phyloP scores from a whole-genome alignment of 2,888 invertebrate species.

The Epinotia demarniana region DNA sequence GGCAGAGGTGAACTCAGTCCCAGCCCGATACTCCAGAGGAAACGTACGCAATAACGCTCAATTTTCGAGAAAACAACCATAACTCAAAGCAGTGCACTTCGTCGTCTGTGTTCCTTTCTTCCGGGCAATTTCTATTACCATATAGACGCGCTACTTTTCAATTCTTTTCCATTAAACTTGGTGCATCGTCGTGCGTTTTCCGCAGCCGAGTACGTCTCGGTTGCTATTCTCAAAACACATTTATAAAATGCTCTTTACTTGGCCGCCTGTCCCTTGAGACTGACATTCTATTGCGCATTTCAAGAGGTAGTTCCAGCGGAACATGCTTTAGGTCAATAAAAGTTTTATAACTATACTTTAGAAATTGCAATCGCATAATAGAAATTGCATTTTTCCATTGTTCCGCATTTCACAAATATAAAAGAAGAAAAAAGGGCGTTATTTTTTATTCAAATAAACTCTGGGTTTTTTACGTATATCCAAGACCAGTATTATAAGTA shows the following conservation, averaged over 20 bases:
- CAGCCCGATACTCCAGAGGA: conserved; percentile 63
- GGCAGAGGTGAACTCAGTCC: conserved; percentile 52
- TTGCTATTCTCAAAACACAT: conserved; percentile 79
- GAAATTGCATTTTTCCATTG: conserved; percentile 45
- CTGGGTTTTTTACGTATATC: too few species aligned
- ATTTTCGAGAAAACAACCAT: conserved; percentile 82
- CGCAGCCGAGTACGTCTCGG: conserved; percentile 65
- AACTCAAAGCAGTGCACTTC: conserved; percentile 81
- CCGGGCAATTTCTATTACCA: conserved; percentile 85
- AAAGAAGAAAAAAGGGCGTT: too few species aligned
- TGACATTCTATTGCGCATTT: conserved; percentile 81
- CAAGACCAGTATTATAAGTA: neutral
- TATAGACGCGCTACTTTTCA: conserved; percentile 85
- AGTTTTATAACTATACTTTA: conserved; percentile 64
- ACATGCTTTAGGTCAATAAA: conserved; percentile 72
- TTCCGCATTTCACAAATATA: neutral
- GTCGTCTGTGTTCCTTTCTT: conserved; percentile 82
- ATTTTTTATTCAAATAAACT: too few species aligned
- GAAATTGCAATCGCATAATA: conserved; percentile 56
- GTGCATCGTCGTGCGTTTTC: conserved; percentile 80
- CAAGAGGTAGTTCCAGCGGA: conserved; percentile 73
- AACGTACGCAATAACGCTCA: conserved; percentile 80
- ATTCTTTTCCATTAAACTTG: conserved; percentile 85
- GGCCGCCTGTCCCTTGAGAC: conserved; percentile 77
- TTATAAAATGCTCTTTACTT: conserved; percentile 83